Conservation (phyloP, 2,888 invertebrate species). For the Hydriomena furcata region DNA sequence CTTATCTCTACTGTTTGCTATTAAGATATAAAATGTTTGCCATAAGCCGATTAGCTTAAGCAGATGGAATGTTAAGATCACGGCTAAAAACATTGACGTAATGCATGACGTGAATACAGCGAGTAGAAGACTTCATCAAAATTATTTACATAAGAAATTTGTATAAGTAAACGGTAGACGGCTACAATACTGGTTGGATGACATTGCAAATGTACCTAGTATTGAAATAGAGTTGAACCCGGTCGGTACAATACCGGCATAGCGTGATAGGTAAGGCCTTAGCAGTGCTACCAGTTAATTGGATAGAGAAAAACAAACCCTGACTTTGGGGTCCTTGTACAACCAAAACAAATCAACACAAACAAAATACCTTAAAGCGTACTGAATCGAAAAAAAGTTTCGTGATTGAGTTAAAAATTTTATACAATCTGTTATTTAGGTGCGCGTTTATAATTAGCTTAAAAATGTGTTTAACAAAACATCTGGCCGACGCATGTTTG, state of each 20-base stretch:
- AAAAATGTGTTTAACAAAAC: neutral
- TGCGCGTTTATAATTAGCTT: too few relatives aligned
- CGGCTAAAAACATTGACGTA: constrained; percentile 41
- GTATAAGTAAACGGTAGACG: neutral
- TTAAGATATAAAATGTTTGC: constrained; percentile 19
- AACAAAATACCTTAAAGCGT: constrained; percentile 6
- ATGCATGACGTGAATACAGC: constrained; percentile 22
- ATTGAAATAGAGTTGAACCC: too few relatives aligned
- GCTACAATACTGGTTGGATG: neutral
- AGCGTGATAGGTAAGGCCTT: neutral
- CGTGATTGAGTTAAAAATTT: constrained; percentile 10
- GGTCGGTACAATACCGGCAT: neutral
- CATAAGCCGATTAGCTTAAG: constrained; percentile 40
- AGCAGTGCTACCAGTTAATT: neutral
- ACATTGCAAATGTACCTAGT: too few relatives aligned
- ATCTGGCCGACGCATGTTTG: neutral
- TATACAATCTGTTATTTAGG: too few relatives aligned
- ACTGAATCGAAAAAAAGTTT: neutral
- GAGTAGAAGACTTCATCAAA: neutral
- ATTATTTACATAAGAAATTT: neutral
- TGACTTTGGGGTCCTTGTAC: constrained; percentile 3
- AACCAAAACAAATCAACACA: constrained; percentile 5
- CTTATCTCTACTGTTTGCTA: constrained; percentile 21
- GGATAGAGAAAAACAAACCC: neutral
- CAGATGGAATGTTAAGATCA: constrained; percentile 52